Base-by-base conservation (phyloP, 2,797 vertebrate genomes). In the Uromys caudimaculatus region DNA sequence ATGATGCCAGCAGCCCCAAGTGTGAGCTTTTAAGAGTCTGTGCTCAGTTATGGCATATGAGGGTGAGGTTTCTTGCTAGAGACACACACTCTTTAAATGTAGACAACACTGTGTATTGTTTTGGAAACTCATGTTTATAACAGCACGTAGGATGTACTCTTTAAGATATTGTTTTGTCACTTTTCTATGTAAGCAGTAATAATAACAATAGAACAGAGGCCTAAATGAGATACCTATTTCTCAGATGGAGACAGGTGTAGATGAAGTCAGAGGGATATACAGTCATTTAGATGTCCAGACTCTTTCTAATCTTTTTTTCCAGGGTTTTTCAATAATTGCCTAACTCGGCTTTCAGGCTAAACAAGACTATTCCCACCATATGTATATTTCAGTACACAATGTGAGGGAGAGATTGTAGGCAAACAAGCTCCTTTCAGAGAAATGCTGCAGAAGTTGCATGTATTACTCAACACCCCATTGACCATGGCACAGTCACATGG, bases 201-300 rank as follows among this genome's bases (percentile, higher is more conserved):
- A 95, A 50, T 56, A 95, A 50, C 50, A 64, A 89, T 79, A 9
- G 62, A 77, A 54, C 12, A 6, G 69, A 93, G 21, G 12, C 13
- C 93, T 96, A 94, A 94, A 83, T 38, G 38, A 93, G 75, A 86
- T 35, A 38, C 91, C 67, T 96, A 24, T 79, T 95, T 93, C 17
- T 90, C 21, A 81, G 58, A 24, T 91, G n/a, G 64, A 89, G 17
- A 35, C 54, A 52, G 86, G 89, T 13, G 54, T 38, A 77, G 52
- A 24, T 93, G 56, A 23, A 38, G 17, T 91, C 38, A 78, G n/a
- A 83, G 8, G 5, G 41, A 88, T 81, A 82, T 83, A 67, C 0
- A 67, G 17, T 95, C 60, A 90, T 91, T 97, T 56, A 85, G 24
- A n/a, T 92, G 35, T 90, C 19, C 6, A 16, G 6, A 64, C 91